Evolutionary conservation across 2,113 vertebrate species (phyloP), one percentile per base, ranked within the genome.

Genomic region (Empidonax alnorum): DNA sequence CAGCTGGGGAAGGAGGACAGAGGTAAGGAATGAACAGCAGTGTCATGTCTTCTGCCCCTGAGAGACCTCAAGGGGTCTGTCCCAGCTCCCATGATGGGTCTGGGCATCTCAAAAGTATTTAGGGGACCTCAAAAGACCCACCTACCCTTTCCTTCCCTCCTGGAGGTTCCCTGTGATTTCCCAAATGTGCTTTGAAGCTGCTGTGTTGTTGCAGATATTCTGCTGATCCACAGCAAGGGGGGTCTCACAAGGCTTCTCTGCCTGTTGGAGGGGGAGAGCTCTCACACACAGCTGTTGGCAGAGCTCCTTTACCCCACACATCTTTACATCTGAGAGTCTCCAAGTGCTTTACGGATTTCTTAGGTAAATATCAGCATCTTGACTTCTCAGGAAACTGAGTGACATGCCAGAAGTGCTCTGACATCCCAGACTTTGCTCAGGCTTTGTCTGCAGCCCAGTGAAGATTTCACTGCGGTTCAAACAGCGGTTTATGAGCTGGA

Each of bases 1-100:
- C 16, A 30, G 89, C 96, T 95, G 92, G 84, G 85, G 62, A 73
- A 71, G 12, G 31, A 87, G 68, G 65, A 71, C 87, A 75, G 80
- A 90, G 65, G 3, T 47, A 93, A 96, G 93, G 80, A 95, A 96
- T 92, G 91, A 95, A 76, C 25, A 74, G 56, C 47, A 94, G 35
- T n/a, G 35, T 7, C 1, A 7, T 4, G 9, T 37, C 47, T 87
- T 55, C 66, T 95, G 75, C 68, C 21, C 1, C n/a, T 47, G 58
- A 46, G n/a, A 65, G 33, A 77, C 8, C 17, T 33, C 28, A 20
- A 61, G 10, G 35, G 37, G 11, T 28, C 85, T 55, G 61, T 84
- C 65, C 56, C 49, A 6, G 42, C 50, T 44, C 46, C 4, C 17
- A 1, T 4, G 31, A 8, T 22, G 39, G 16, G 55, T 7, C 56